Evolutionary conservation across 2,888 invertebrate species (phyloP), one percentile per base, ranked within the genome.

Genomic region (Caenorhabditis auriculariae): DNA sequence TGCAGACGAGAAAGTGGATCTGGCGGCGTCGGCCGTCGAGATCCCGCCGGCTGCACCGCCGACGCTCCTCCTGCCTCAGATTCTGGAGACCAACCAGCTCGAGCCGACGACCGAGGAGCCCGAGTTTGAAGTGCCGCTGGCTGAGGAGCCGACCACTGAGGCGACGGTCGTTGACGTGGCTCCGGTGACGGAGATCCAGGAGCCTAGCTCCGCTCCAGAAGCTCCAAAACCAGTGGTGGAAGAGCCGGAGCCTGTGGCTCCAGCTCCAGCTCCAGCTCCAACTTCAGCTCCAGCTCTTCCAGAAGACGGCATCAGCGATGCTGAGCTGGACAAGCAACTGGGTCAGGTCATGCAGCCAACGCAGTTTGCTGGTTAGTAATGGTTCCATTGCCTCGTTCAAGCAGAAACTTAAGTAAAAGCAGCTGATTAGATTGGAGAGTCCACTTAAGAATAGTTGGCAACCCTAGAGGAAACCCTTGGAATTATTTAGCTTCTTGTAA

Each of bases 241-340:
- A 41, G n/a, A 5, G 21, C 17, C 6, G 17, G 57, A 52, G 12
- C 19, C 42, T 1, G 6, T 28, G 15, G 52, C 12, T 15, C 19
- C 29, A 4, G 26, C 37, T 12, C 32, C 45, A 21, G 37, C 28
- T 4, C 23, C 43, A 24, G 42, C 23, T 21, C 23, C 38, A 5
- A 3, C 39, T n/a, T 39, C 38, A 4, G 19, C n/a, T n/a, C n/a
- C n/a, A n/a, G n/a, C n/a, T n/a, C n/a, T n/a, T n/a, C n/a, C n/a
- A n/a, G n/a, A n/a, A n/a, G n/a, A n/a, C n/a, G n/a, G 49, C 23
- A 61, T 62, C 28, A 54, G 49, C 26, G 62, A 62, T 24, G 47
- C 50, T 12, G 62, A 57, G 3, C 19, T 62, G 47, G 62, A 62
- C 23, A 54, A 54, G 9, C 50, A 62, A 19, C 12, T 62, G 42